Evolutionary conservation across 2,113 vertebrate species (phyloP).

Genomic region (Oryzias woworae): DNA sequence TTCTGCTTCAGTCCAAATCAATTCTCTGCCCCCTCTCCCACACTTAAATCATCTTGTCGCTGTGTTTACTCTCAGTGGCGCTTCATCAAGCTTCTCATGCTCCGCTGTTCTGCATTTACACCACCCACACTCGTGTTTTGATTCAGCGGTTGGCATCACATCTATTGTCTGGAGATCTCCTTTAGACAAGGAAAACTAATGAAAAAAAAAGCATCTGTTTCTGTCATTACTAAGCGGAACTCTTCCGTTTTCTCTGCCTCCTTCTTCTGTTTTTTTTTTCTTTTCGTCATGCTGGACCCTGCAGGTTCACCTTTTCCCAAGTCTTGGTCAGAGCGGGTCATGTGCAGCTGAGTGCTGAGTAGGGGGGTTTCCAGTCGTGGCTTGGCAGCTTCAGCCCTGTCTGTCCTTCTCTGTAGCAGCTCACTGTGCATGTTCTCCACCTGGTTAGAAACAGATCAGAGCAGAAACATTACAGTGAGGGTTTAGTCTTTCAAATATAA

Average conservation of each 20-base stretch:
- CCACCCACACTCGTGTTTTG: neutral
- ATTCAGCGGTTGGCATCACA: neutral
- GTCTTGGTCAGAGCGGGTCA: conserved; percentile 62
- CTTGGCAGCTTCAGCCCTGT: conserved; percentile 77
- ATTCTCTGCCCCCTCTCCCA: conserved; percentile 11
- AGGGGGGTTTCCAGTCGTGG: conserved; percentile 72
- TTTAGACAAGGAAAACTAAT: neutral
- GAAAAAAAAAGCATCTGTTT: too few species aligned
- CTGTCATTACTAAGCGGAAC: neutral
- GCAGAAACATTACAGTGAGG: too few species aligned
- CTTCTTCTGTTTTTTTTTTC: neutral
- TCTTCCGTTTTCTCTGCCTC: neutral
- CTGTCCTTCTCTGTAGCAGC: conserved; percentile 80
- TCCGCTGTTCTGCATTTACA: neutral
- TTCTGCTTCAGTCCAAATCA: conserved; percentile 1
- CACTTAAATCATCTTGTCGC: neutral
- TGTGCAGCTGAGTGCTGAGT: conserved; percentile 61
- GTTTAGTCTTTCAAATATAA: too few species aligned
- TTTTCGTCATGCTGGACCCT: conserved; percentile 32
- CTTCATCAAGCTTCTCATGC: neutral
- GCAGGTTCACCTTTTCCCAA: conserved; percentile 73
- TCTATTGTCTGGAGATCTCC: neutral
- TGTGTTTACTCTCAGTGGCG: neutral
- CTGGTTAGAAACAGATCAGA: conserved; percentile 59
- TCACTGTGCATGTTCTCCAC: conserved; percentile 85